These are phyloP conservation scores for Nothocercus nigrocapillus DNA, from an alignment of 2,113 vertebrate genomes.

Conservation along the genomic window DNA sequence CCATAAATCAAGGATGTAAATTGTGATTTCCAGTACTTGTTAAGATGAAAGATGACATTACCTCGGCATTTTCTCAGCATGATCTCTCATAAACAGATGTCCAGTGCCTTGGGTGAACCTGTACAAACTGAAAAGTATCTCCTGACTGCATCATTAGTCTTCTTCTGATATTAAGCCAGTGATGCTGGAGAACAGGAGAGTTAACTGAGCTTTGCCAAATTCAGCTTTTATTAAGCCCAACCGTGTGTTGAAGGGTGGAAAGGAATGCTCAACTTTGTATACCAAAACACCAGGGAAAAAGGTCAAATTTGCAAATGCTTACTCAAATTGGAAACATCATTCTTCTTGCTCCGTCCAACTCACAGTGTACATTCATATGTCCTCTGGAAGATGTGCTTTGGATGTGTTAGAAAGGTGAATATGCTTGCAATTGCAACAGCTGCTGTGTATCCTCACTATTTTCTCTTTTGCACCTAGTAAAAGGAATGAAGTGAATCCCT, in stretches of 20 bases:
- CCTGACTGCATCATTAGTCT: conserved; percentile 58
- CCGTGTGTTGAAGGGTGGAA: not conserved
- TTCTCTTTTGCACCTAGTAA: conserved; percentile 14
- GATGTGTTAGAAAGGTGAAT: not conserved
- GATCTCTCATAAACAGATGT: conserved; percentile 69
- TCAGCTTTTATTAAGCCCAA: conserved; percentile 52
- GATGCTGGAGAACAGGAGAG: conserved; percentile 66
- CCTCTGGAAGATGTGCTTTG: not conserved
- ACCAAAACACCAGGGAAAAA: not conserved
- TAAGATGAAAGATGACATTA: conserved; percentile 67
- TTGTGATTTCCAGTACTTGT: conserved; percentile 61
- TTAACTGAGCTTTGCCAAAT: conserved; percentile 54
- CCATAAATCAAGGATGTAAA: conserved; percentile 57
- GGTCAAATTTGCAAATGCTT: conserved; percentile 7
- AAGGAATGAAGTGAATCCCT: not conserved
- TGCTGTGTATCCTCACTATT: not conserved
- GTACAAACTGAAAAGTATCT: conserved; percentile 55
- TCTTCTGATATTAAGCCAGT: conserved; percentile 62
- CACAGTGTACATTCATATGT: not conserved
- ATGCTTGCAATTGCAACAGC: not conserved
- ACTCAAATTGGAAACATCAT: not conserved
- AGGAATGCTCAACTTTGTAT: not conserved
- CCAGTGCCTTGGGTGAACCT: conserved; percentile 69
- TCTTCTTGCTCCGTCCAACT: not conserved
- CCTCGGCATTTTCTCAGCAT: conserved; percentile 47